A percentile compares a stretch with the other conserved stretches of the same genome.
Evolutionary conservation across 2,797 vertebrate genomes (phyloP).

Genomic region (Melanotaenia pygmaea): DNA sequence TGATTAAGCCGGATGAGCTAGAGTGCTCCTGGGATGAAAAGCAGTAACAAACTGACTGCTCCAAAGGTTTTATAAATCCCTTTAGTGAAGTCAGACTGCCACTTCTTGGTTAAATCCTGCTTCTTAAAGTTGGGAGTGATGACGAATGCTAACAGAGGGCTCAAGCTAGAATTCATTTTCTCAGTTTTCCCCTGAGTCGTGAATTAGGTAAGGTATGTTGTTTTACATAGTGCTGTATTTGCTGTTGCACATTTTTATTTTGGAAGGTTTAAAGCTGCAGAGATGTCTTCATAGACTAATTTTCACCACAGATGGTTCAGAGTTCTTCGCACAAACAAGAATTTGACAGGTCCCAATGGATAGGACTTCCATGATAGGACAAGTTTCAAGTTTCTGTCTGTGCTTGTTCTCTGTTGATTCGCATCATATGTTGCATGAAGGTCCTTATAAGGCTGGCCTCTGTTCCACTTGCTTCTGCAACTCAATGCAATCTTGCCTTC

Average conservation of each 20-base stretch:
- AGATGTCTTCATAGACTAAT: background rate
- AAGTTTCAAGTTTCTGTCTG: background rate
- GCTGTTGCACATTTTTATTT: background rate
- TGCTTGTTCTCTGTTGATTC: background rate
- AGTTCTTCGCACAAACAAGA: constrained; percentile 3
- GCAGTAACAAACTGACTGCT: constrained; percentile 53
- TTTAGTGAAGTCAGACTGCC: constrained; percentile 44
- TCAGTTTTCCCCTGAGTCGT: constrained; percentile 23
- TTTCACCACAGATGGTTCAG: background rate
- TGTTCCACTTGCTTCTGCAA: background rate
- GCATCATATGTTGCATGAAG: background rate
- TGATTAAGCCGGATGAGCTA: constrained; percentile 63
- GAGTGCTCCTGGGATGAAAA: constrained; percentile 58
- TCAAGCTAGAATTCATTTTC: constrained; percentile 44
- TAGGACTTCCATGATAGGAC: no score
- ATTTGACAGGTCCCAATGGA: background rate
- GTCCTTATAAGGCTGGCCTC: background rate
- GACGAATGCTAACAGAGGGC: constrained; percentile 54
- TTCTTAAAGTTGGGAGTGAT: constrained; percentile 46
- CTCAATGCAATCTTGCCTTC: background rate
- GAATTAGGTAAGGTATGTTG: constrained; percentile 5
- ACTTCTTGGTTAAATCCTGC: constrained; percentile 54
- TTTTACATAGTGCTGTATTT: constrained; percentile 23
- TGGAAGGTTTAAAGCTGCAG: background rate
- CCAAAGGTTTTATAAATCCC: constrained; percentile 64